Evolutionary conservation across 1,140 invertebrate genomes (phyloP), one percentile per base, ranked within the genome.

Genomic region (Microplitis mediator): DNA sequence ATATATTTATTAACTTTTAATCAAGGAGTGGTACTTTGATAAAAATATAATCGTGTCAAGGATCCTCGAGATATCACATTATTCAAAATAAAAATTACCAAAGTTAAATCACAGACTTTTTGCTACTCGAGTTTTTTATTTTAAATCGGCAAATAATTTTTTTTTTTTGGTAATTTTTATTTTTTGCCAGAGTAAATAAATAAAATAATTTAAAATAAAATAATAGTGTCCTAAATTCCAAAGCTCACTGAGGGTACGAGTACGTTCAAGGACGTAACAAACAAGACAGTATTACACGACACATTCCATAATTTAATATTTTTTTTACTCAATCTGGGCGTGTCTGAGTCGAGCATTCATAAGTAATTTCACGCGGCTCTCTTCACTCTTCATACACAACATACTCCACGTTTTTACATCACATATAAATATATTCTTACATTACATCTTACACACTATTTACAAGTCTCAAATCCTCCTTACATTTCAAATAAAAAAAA

Each of bases 281-380:
- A 69, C 23, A 32, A 69, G 58, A 56, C 36, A 60, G 36, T 39
- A 69, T 39, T 39, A 62, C 69, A 50, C 36, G 61, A 50, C 61
- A 56, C 69, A 71, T 71, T 71, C 69, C 69, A n/a, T 71, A 39
- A 70, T 62, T 64, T 71, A 35, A 63, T 65, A 50, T 71, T 45
- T 61, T 69, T 56, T 45, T 45, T 45, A 11, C 23, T 58, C 35
- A 64, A 51, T 14, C 50, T 71, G 69, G 51, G 50, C 63, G 34
- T 65, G 34, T 71, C 61, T 3, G n/a, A 39, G 31, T 58, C 35
- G 39, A 9, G 51, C 65, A 67, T 67, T 67, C 65, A 67, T 67
- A 67, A 67, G 65, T 67, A 67, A 67, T 71, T 56, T 54, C 61
- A 61, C 69, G 45, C 39, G 56, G 11, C 39, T 54, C 36, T 36